Evolutionary conservation across 1,140 invertebrate genomes (phyloP), one percentile per base, ranked within the genome.

Genomic region (Zaprionus capensis): DNA sequence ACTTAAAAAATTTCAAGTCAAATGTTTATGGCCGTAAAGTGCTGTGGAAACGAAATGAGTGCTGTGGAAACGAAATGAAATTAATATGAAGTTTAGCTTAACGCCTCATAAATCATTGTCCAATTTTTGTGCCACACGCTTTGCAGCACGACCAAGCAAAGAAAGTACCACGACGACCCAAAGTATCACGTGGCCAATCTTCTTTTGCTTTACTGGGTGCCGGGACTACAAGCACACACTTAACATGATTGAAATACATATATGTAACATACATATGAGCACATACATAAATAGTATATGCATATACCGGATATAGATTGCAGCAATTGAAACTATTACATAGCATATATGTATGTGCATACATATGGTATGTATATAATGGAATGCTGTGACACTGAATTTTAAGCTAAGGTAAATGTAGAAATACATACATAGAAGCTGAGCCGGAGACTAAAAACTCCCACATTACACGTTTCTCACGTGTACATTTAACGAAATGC

Each of bases 71-170:
- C 71, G 80, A 87, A 88, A 88, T 88, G 74, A 87, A 87, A 87
- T 87, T 88, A 88, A 87, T 83, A 87, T 87, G 77, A 88, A 81
- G 84, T 88, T 88, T 88, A 81, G 83, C 84, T 88, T 88, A 88
- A 88, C 84, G 84, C 84, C 84, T 88, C 84, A 88, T 88, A 88
- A 88, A 88, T 88, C 84, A 88, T 88, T 88, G 84, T 88, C 84
- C 84, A 88, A 83, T 88, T 88, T 88, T 88, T 70, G 81, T 70
- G 59, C 59, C 59, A 31, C 49, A 56, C 56, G 57, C 64, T 64
- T 65, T 68, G 46, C 57, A 67, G 71, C 80, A 73, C 17, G 11
- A 24, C 65, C 49, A 57, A 26, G n/a, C 11, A 17, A n/a, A 46
- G 68, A 11, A 56, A 61, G 11, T 31, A 69, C 17, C 5, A 49